phyloP scores from a whole-genome alignment of 2,113 vertebrate genomes.

The Gallinago paraguaiae region DNA sequence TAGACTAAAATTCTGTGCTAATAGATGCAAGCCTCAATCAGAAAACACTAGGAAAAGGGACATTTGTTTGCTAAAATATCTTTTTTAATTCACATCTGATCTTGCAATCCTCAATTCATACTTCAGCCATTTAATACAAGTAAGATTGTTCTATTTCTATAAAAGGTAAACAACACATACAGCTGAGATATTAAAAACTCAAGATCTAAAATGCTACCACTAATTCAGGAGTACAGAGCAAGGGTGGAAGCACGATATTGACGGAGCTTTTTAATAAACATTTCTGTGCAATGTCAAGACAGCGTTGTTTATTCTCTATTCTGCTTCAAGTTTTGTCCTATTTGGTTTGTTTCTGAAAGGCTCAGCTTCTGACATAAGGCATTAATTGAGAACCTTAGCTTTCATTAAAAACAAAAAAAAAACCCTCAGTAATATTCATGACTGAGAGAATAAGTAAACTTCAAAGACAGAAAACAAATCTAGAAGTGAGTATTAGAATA shows the following conservation, averaged over 20 bases:
- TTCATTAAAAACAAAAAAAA: background rate
- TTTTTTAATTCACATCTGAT: background rate
- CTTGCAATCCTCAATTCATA: background rate
- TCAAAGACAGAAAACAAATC: background rate
- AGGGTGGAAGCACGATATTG: background rate
- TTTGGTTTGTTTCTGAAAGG: background rate
- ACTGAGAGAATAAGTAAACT: background rate
- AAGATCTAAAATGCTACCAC: background rate
- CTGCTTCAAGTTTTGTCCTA: background rate
- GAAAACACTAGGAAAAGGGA: background rate
- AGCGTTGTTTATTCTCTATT: background rate
- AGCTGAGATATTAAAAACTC: background rate
- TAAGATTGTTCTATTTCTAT: background rate
- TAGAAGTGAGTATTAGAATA: background rate
- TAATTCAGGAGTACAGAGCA: background rate
- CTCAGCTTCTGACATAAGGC: background rate
- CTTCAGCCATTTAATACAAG: background rate
- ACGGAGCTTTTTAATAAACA: slow-evolving; percentile 7
- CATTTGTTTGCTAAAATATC: background rate
- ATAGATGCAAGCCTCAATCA: background rate
- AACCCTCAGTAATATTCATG: background rate
- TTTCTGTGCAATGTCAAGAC: background rate
- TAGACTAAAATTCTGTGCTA: background rate
- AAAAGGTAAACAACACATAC: background rate
- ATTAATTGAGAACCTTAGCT: background rate